phyloP scores from a whole-genome alignment of 2,113 vertebrate genomes.

The Edolisoma coerulescens region DNA sequence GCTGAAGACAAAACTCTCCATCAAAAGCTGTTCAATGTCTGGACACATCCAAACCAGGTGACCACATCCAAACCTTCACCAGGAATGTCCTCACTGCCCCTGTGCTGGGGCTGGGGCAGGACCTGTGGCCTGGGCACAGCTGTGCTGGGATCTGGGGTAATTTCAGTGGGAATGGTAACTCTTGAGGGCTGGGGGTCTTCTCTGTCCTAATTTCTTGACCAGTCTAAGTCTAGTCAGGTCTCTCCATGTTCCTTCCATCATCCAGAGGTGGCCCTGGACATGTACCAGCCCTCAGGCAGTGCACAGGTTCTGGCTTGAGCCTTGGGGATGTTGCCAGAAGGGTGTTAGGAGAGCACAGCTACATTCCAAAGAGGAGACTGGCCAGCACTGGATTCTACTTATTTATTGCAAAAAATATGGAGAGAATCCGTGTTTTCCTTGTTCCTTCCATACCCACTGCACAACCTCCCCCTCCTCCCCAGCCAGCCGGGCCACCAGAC shows the following conservation, averaged over 20 bases:
- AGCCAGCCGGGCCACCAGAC: not conserved
- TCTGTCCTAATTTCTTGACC: not conserved
- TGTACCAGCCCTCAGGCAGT: not conserved
- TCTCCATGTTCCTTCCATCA: not conserved
- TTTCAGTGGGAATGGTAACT: accelerated
- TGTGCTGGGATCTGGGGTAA: not conserved
- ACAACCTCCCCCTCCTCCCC: not conserved
- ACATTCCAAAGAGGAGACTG: accelerated
- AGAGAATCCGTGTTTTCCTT: not conserved
- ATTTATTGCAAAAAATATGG: not conserved
- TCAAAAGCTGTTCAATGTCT: not conserved
- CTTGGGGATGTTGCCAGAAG: not conserved
- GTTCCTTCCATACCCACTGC: not conserved
- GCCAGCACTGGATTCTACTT: not conserved
- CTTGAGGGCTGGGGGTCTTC: not conserved
- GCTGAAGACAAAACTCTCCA: not conserved
- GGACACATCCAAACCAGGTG: not conserved
- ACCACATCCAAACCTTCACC: not conserved
- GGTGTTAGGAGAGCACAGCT: not conserved
- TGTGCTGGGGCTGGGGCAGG: not conserved
- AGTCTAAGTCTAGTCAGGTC: not conserved
- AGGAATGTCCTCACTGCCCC: not conserved
- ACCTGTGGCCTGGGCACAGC: not conserved
- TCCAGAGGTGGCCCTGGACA: not conserved
- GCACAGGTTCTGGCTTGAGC: not conserved